Percentiles rank a stretch among this genome's conserved stretches.
phyloP scores from a whole-genome alignment of 2,888 invertebrate species.

The Sialis fuliginosa region DNA sequence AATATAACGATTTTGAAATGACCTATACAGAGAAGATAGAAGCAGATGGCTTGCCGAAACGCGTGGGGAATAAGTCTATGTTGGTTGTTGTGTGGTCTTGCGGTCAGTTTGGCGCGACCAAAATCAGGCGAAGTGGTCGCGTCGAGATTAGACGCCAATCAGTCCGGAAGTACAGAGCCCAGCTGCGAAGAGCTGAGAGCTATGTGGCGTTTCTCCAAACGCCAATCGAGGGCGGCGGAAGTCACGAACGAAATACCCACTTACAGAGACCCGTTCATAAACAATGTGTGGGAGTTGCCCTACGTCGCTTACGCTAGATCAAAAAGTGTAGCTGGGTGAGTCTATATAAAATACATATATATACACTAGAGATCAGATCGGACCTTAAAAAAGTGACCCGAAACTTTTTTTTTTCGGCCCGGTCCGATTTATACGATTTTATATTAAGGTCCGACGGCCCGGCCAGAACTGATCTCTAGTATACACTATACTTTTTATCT shows the following conservation, averaged over 20 bases:
- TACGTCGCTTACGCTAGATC: slow-evolving; percentile 32
- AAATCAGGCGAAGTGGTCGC: slow-evolving; percentile 16
- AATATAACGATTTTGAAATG: no score
- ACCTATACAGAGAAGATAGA: no score
- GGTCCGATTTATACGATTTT: not conserved
- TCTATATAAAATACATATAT: slow-evolving; percentile 8
- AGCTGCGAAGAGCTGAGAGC: slow-evolving; percentile 73
- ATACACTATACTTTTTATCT: not conserved
- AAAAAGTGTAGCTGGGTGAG: slow-evolving; percentile 37
- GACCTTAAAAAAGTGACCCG: no score
- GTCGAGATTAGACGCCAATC: slow-evolving; percentile 21
- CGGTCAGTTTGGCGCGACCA: no score
- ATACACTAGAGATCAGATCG: no score
- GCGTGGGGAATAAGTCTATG: no score
- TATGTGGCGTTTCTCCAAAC: slow-evolving; percentile 84
- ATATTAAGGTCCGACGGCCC: not conserved
- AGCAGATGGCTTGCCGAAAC: no score
- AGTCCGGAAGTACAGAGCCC: slow-evolving; percentile 42
- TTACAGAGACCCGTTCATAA: slow-evolving; percentile 64
- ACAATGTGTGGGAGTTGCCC: slow-evolving; percentile 62
- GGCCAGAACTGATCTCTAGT: not conserved
- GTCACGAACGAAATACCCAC: slow-evolving; percentile 73
- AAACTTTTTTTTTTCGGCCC: not conserved
- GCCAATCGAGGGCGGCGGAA: slow-evolving; percentile 74
- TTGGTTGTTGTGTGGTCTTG: no score